These are phyloP conservation scores for Protonibea diacanthus DNA, from an alignment of 2,797 vertebrate species.

Conservation along the genomic window DNA sequence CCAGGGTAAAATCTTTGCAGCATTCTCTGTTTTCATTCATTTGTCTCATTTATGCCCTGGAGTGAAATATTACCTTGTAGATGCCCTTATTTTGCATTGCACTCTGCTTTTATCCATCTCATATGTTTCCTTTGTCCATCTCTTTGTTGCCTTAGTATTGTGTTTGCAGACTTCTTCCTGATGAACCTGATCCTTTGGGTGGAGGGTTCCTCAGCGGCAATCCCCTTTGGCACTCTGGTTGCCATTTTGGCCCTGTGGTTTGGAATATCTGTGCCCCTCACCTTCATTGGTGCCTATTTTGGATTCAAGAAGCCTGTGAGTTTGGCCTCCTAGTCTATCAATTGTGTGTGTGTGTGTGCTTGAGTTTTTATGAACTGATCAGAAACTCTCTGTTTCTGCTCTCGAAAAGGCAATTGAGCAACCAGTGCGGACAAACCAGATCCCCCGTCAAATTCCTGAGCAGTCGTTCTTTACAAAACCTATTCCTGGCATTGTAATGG, in stretches of 20 bases:
- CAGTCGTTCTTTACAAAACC: conserved; percentile 93
- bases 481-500: conserved; percentile 90
- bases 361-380: too few species aligned
- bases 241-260: conserved; percentile 93
- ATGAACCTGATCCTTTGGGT: conserved; percentile 97
- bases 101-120: not conserved
- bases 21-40: not conserved
- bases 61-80: not conserved
- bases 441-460: conserved; percentile 89
- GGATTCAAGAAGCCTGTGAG: conserved; percentile 93
- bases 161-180: conserved; percentile 94
- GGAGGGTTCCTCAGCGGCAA: conserved; percentile 92
- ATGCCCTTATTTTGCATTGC: not conserved
- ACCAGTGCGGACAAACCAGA: conserved; percentile 92
- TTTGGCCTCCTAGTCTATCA: not conserved
- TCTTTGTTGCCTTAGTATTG: conserved; percentile 82
- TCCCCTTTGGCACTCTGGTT: conserved; percentile 91
- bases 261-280: conserved; percentile 93
- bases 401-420: conserved; percentile 86
- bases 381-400: not conserved
- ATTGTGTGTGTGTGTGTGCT: not conserved
- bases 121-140: not conserved
- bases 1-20: conserved; percentile 86
- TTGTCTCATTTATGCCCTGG: not conserved
- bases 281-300: conserved; percentile 92